These are phyloP conservation scores for Lacanobia oleracea DNA, from an alignment of 2,888 invertebrate species.

Conservation along the genomic window DNA sequence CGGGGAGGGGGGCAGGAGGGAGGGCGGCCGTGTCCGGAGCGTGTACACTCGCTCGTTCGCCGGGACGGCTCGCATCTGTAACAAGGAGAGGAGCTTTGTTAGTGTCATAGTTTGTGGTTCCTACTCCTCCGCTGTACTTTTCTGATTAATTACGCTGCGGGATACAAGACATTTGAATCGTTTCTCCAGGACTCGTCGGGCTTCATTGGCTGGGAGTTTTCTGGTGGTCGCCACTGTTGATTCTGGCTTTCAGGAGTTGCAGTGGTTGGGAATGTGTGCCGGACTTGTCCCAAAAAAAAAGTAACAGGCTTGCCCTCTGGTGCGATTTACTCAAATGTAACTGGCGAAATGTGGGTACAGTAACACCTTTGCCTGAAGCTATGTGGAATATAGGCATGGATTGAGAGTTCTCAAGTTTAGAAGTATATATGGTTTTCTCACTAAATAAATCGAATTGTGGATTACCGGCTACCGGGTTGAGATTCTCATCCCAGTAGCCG, in stretches of 20 bases:
- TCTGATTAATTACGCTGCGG: too few relatives aligned
- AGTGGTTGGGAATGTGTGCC: too few relatives aligned
- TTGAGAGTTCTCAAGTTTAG: not conserved
- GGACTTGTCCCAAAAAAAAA: too few relatives aligned
- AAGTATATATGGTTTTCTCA: not conserved
- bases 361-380: not conserved
- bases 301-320: too few relatives aligned
- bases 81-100: conserved; percentile 45
- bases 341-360: not conserved
- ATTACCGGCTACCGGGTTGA: not conserved
- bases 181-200: too few relatives aligned
- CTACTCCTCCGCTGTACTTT: too few relatives aligned
- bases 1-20: conserved; percentile 87
- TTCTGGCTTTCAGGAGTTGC: too few relatives aligned
- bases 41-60: conserved; percentile 95
- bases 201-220: too few relatives aligned
- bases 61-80: conserved; percentile 92
- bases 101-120: not conserved
- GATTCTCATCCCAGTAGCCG: too few relatives aligned
- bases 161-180: too few relatives aligned
- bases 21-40: conserved; percentile 94
- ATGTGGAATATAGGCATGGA: not conserved
- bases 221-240: too few relatives aligned
- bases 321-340: not conserved
- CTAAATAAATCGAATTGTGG: not conserved